Conservation (phyloP, 2,113 vertebrate genomes). For the zebrafish (Danio rerio) region GRCz12tu NC_133197.1:17927501-17928000, state of each 20-base stretch:
- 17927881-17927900: not conserved
- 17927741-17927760: not conserved
- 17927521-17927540: too few species aligned
- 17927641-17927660: too few species aligned
- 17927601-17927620: too few species aligned
- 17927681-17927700: too few species aligned
- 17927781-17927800: not conserved
- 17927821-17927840: not conserved
- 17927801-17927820: not conserved
- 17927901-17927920: not conserved
- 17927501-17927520: too few species aligned
- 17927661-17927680: too few species aligned
- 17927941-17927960: constrained; percentile 60
- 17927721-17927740: too few species aligned
- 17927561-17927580: too few species aligned
- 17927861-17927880: constrained; percentile 12
- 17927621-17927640: too few species aligned
- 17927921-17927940: constrained; percentile 16
- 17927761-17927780: constrained; percentile 9
- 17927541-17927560: too few species aligned
- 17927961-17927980: constrained; percentile 89
- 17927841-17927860: not conserved
- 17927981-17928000: constrained; percentile 94
- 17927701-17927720: too few species aligned
- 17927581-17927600: too few species aligned